Percentiles rank a stretch among this genome's conserved stretches.
phyloP scores from a whole-genome alignment of 2,113 vertebrate species.

The Balaeniceps rex region DNA sequence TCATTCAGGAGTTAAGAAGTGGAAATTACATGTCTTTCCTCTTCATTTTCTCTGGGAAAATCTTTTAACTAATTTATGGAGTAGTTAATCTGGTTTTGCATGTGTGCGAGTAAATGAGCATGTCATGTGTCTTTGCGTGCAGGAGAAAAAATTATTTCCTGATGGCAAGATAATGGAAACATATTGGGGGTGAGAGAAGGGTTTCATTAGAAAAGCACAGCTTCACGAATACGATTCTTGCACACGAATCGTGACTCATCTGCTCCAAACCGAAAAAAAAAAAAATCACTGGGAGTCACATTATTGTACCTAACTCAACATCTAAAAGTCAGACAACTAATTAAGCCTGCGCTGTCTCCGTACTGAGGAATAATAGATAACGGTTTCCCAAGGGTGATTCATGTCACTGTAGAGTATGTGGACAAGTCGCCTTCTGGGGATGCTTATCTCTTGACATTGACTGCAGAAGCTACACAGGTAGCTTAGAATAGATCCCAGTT shows the following conservation, averaged over 20 bases:
- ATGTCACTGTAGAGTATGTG: neutral
- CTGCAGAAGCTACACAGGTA: neutral
- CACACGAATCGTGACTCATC: conserved; percentile 3
- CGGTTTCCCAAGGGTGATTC: conserved; percentile 14
- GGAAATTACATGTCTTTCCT: conserved; percentile 17
- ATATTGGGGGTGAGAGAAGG: conserved; percentile 21
- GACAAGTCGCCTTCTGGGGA: conserved; percentile 12
- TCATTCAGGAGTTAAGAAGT: neutral
- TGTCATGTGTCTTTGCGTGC: neutral
- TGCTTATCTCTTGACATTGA: conserved; percentile 6
- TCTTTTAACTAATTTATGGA: conserved; percentile 56
- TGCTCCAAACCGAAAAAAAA: neutral
- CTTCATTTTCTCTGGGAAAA: conserved; percentile 47
- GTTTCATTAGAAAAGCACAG: conserved; percentile 2
- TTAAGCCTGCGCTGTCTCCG: conserved; percentile 12
- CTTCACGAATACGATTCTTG: neutral
- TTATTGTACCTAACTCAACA: neutral
- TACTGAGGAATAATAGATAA: conserved; percentile 17
- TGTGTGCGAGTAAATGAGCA: conserved; percentile 16
- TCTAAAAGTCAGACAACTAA: conserved; percentile 38
- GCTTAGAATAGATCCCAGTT: neutral
- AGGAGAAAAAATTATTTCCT: conserved; percentile 22
- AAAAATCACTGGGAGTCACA: neutral
- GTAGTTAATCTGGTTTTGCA: neutral
- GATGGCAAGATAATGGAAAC: conserved; percentile 46